phyloP scores from a whole-genome alignment of 2,888 invertebrate species.

The Hirtodrosophila histrioides region DNA sequence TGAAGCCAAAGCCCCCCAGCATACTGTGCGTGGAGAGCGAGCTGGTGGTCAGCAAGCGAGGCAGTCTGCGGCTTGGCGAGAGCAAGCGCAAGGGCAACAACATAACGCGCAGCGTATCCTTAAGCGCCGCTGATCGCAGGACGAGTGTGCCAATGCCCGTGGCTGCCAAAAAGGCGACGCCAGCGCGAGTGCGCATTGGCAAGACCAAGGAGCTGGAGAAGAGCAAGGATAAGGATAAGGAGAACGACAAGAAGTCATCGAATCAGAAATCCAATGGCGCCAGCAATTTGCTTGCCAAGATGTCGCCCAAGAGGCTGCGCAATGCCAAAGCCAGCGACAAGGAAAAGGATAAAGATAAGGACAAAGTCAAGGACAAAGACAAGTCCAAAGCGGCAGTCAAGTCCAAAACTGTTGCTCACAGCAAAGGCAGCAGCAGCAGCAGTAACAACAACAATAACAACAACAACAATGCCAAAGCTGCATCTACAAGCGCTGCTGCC shows the following conservation, averaged over 20 bases:
- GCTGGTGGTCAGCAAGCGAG: slow-evolving; percentile 75
- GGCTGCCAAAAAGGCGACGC: slow-evolving; percentile 37
- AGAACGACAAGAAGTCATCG: slow-evolving; percentile 65
- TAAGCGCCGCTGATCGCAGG: slow-evolving; percentile 72
- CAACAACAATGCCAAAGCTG: slow-evolving; percentile 46
- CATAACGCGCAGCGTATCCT: slow-evolving; percentile 73
- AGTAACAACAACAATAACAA: slow-evolving; percentile 30
- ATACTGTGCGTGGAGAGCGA: slow-evolving; percentile 84
- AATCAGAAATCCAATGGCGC: slow-evolving; percentile 60
- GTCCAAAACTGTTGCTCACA: slow-evolving; percentile 4
- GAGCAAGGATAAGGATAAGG: slow-evolving; percentile 50
- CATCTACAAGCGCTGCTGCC: background rate
- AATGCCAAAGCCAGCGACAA: slow-evolving; percentile 50
- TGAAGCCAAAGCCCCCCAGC: slow-evolving; percentile 80
- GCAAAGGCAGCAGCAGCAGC: background rate
- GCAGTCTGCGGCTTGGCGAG: slow-evolving; percentile 66
- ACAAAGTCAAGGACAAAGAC: slow-evolving; percentile 26
- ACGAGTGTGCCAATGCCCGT: slow-evolving; percentile 51
- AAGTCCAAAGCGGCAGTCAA: slow-evolving; percentile 30
- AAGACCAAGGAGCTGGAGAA: slow-evolving; percentile 64
- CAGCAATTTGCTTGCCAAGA: slow-evolving; percentile 67
- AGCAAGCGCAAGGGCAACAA: slow-evolving; percentile 48
- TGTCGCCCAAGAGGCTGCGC: slow-evolving; percentile 75
- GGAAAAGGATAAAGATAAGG: slow-evolving; percentile 40
- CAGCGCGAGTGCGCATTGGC: slow-evolving; percentile 49